Evolutionary conservation across 1,140 invertebrate genomes (phyloP).

Genomic region (Penaeus chinensis): DNA sequence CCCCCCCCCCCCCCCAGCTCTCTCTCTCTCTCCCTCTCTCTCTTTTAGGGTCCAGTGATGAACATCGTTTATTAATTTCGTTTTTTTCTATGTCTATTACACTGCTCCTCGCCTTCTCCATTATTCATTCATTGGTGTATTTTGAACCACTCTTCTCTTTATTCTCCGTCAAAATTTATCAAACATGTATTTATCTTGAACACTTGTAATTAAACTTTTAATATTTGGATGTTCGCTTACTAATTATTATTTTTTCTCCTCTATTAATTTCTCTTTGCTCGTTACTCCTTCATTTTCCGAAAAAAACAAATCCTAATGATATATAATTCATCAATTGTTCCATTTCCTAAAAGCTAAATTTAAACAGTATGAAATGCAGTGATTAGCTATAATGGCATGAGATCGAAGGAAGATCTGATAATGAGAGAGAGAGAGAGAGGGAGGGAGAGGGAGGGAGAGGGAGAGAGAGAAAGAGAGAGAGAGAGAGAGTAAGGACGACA

Average conservation of each 20-base stretch:
- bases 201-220: not conserved
- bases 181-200: too few relatives aligned
- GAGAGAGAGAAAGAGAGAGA: conserved; percentile 10
- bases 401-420: not conserved
- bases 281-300: too few relatives aligned
- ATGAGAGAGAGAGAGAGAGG: not conserved
- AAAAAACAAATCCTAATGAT: too few relatives aligned
- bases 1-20: too few relatives aligned
- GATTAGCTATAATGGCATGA: too few relatives aligned
- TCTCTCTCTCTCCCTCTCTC: too few relatives aligned
- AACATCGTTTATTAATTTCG: not conserved
- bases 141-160: not conserved
- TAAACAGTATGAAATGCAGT: too few relatives aligned
- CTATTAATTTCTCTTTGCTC: too few relatives aligned
- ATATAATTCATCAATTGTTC: too few relatives aligned
- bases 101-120: not conserved
- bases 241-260: not conserved
- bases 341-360: too few relatives aligned
- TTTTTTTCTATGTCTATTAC: not conserved
- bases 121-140: not conserved
- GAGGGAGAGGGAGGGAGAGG: not conserved
- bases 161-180: not conserved
- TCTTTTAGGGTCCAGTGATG: not conserved
- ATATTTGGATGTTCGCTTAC: not conserved
- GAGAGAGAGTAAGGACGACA: not conserved